Base-by-base conservation (phyloP, 1,140 invertebrate genomes). In the Chironomus tepperi region DNA sequence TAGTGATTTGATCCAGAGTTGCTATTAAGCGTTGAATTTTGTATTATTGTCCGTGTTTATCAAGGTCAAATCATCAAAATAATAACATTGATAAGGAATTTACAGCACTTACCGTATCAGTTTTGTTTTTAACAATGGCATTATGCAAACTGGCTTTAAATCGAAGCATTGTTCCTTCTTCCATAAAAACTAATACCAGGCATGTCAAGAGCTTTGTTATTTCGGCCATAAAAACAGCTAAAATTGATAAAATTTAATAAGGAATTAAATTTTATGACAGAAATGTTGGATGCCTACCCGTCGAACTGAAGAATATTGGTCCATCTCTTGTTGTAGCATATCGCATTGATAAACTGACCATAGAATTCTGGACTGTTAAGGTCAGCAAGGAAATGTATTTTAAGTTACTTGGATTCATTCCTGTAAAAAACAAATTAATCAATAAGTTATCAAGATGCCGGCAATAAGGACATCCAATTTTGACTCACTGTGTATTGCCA, bases 221-320 rank as follows among this genome's bases (percentile, higher is more conserved):
- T 85, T 99, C 98, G 12, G 97, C 87, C 90, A 97, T 93, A 16
- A 99, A 85, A 7, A 99, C 98, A 79, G 98, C 98, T 89, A 81
- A 77, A 85, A 85, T 79, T 82, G 47, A 77, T 79, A 76, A 57
- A 74, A 75, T 57, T 67, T 64, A 73, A 67, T n/a, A 3, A n/a
- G n/a, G 75, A 9, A 10, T 15, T 34, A 34, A 34, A 2, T 75
- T 42, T 67, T 67, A 42, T 73, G 73, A 73, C 74, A 73, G 43
- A 73, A 75, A 43, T 64, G 42, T 5, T 8, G 74, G 77, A 43
- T 73, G 77, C 78, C 82, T 86, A 93, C 92, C 93, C 80, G 96
- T 96, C 0, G 96, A 92, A 19, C 95, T 90, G 16, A 97, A 85
- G 80, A 98, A 99, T 88, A 97, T 92, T 77, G 96, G 93, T 8